Evolutionary conservation across 2,113 vertebrate genomes (phyloP).

Genomic region (Megaleporinus macrocephalus): DNA sequence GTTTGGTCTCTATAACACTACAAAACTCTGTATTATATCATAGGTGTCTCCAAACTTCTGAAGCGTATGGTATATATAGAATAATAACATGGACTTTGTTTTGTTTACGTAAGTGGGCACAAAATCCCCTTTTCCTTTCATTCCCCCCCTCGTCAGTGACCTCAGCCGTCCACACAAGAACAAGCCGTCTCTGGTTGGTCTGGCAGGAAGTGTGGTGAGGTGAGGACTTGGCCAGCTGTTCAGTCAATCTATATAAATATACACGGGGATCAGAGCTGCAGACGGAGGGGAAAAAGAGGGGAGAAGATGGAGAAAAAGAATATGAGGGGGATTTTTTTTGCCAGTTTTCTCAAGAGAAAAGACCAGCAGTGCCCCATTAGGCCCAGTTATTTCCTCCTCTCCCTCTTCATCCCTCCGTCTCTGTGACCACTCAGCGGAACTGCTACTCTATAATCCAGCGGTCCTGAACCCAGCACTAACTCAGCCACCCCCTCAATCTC

Average conservation of each 20-base stretch:
- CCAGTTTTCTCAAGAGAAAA: slow-evolving; percentile 2
- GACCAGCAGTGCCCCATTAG: slow-evolving; percentile 2
- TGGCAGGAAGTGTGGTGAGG: slow-evolving; percentile 51
- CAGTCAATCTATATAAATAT: slow-evolving; percentile 16
- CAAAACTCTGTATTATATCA: too few species aligned
- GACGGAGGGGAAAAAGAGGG: background rate
- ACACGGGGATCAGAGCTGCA: slow-evolving; percentile 1
- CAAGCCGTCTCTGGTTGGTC: slow-evolving; percentile 41
- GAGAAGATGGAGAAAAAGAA: background rate
- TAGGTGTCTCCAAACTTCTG: background rate
- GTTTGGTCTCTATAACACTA: too few species aligned
- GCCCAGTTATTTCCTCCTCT: slow-evolving; percentile 1
- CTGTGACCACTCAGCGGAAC: slow-evolving; percentile 20
- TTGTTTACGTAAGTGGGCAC: slow-evolving; percentile 15
- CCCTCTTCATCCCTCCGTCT: background rate
- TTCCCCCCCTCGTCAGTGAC: slow-evolving; percentile 19
- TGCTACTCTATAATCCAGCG: slow-evolving; percentile 26
- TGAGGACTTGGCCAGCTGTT: slow-evolving; percentile 34
- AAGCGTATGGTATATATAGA: slow-evolving; percentile 5
- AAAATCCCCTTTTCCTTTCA: slow-evolving; percentile 39
- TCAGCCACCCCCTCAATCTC: slow-evolving; percentile 7
- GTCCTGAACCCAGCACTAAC: slow-evolving; percentile 17
- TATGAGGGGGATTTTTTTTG: background rate
- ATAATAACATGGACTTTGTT: slow-evolving; percentile 11
- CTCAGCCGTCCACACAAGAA: slow-evolving; percentile 39